Conservation (phyloP, 2,113 vertebrate species). For the Oophaga pumilio region DNA sequence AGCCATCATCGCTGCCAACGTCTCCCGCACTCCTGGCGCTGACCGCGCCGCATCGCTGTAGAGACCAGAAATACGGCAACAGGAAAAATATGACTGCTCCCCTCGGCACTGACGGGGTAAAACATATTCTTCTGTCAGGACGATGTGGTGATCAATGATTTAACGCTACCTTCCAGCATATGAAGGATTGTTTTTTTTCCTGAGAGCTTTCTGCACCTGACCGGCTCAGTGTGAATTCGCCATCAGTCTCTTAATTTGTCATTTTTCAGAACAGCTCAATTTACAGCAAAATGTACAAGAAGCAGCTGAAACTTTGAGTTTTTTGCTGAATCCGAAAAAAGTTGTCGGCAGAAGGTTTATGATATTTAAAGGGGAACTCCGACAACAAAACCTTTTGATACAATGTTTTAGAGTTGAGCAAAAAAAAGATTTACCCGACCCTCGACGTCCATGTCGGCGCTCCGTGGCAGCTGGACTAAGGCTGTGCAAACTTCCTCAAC, state of each 20-base stretch:
- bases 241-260: slow-evolving; percentile 26
- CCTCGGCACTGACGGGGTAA: slow-evolving; percentile 29
- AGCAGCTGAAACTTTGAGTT: neutral
- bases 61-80: neutral
- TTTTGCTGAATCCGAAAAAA: neutral
- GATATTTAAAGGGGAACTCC: neutral
- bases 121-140: slow-evolving; percentile 35
- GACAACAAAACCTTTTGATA: neutral
- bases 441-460: too few relatives aligned
- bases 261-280: slow-evolving; percentile 51
- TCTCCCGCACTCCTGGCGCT: neutral
- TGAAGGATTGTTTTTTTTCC: slow-evolving; percentile 41
- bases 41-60: neutral
- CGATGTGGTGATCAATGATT: slow-evolving; percentile 36
- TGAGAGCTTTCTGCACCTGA: slow-evolving; percentile 37
- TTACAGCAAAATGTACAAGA: slow-evolving; percentile 1
- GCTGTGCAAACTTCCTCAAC: too few relatives aligned
- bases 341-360: neutral
- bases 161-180: neutral
- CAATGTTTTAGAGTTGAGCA: too few relatives aligned
- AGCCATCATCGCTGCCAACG: neutral
- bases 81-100: slow-evolving; percentile 3
- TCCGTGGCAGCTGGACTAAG: too few relatives aligned
- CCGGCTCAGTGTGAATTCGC: neutral
- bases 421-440: too few relatives aligned